Base-by-base conservation (phyloP, 2,888 invertebrate species). In the Steinernema hermaphroditum region DNA sequence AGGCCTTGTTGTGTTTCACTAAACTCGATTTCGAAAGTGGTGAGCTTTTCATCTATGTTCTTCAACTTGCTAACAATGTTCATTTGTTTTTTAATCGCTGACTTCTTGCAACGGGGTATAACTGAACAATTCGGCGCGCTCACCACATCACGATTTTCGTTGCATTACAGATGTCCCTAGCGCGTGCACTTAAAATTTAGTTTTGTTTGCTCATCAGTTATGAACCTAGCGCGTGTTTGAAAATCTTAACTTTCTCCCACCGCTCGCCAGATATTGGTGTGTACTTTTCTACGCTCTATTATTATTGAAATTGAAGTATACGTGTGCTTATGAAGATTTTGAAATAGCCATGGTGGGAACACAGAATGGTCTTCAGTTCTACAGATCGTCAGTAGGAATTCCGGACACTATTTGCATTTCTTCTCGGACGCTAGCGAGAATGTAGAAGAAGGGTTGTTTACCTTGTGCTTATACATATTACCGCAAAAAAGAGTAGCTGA, bases 401-500 rank as follows among this genome's bases (percentile, higher is more conserved):
- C n/a, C n/a, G n/a, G n/a, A n/a, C n/a, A n/a, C 2, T 50, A 50
- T 50, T 50, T 50, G 50, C 50, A 24, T 22, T n/a, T 50, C 22
- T 50, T 22, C 22, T 50, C 46, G 46, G 22, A 22, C 19, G 50
- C 19, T 22, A 12, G 50, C 50, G 22, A 50, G 46, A 46, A n/a
- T n/a, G 50, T 22, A 24, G 24, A 12, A 12, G 50, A 50, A 22
- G 24, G 24, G 50, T 22, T 50, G 32, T 14, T 62, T 34, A 62
- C 62, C 62, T 62, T 62, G 62, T 32, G 29, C 62, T 34, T 32
- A 34, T 32, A 34, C 62, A 62, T 62, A 62, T 32, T 62, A 34
- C 62, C 14, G 62, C 62, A 62, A 62, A 62, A 62, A 62, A 29
- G 62, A 62, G 62, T 62, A 62, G 62, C 62, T 62, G 62, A 32